A percentile compares a stretch with the other conserved stretches of the same genome.
Evolutionary conservation across 2,888 invertebrate species (phyloP).

Genomic region (Cheilosia urbana): DNA sequence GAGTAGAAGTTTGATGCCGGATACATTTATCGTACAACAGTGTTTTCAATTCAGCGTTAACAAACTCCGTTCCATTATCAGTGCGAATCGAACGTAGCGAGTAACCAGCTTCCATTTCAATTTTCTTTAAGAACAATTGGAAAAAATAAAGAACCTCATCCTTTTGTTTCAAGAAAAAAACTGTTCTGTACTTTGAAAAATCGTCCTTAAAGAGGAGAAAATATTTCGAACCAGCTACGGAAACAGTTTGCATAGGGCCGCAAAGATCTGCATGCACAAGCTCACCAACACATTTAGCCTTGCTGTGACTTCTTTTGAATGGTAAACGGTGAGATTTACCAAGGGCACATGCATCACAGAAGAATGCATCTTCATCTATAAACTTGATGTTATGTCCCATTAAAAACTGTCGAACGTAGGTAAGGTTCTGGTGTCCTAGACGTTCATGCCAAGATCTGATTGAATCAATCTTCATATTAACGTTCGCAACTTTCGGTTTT

Average conservation of each 20-base stretch:
- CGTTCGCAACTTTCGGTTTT: constrained; percentile 14
- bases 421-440: constrained; percentile 75
- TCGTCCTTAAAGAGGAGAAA: constrained; percentile 75
- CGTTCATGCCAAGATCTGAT: constrained; percentile 76
- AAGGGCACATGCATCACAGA: constrained; percentile 75
- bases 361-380: constrained; percentile 51
- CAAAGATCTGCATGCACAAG: constrained; percentile 77
- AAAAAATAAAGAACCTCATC: constrained; percentile 37
- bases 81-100: constrained; percentile 75
- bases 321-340: constrained; percentile 74
- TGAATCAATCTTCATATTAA: constrained; percentile 40
- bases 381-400: constrained; percentile 61
- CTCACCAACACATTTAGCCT: constrained; percentile 61
- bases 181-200: constrained; percentile 66
- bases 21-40: no score
- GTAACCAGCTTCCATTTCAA: constrained; percentile 72
- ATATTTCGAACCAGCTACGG: constrained; percentile 73
- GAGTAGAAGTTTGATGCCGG: no score
- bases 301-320: constrained; percentile 60
- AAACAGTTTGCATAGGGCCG: constrained; percentile 73
- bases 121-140: constrained; percentile 63
- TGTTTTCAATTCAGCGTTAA: no score
- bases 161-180: constrained; percentile 75
- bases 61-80: constrained; percentile 77
- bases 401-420: constrained; percentile 71